Conservation (phyloP, 2,888 invertebrate genomes). For the Phrixothrix hirtus region DNA sequence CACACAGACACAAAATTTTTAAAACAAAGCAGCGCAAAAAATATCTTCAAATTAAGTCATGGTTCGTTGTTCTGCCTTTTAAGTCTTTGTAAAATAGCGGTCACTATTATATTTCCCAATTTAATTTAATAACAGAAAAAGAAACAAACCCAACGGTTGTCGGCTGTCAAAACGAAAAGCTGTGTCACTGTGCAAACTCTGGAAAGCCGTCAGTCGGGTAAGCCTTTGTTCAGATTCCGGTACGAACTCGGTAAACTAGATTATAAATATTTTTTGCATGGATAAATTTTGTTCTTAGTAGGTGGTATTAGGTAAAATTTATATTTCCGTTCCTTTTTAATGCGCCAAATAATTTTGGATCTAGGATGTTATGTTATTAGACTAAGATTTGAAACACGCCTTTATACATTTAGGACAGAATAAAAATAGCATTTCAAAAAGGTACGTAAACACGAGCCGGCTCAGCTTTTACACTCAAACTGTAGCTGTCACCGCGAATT, state of each 20-base stretch:
- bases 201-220: conserved; percentile 39
- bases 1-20: no score
- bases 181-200: conserved; percentile 39
- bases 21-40: no score
- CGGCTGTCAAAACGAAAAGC: conserved; percentile 38
- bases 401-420: conserved; percentile 25
- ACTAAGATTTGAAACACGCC: no score
- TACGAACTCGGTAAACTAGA: conserved; percentile 38
- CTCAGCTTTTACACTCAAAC: conserved; percentile 47
- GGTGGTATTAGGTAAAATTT: conserved; percentile 38
- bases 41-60: no score
- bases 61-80: no score
- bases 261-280: conserved; percentile 40
- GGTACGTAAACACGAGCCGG: conserved; percentile 22
- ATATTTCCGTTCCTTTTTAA: background rate
- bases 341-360: background rate
- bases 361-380: background rate
- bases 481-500: conserved; percentile 45
- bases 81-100: background rate
- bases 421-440: conserved; percentile 19
- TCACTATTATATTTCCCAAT: conserved; percentile 3
- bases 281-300: conserved; percentile 39
- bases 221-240: conserved; percentile 35
- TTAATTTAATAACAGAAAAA: conserved; percentile 28
- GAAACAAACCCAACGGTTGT: conserved; percentile 27